Evolutionary conservation across 2,113 vertebrate genomes (phyloP), one percentile per base, ranked within the genome.

Genomic region (Passer domesticus): DNA sequence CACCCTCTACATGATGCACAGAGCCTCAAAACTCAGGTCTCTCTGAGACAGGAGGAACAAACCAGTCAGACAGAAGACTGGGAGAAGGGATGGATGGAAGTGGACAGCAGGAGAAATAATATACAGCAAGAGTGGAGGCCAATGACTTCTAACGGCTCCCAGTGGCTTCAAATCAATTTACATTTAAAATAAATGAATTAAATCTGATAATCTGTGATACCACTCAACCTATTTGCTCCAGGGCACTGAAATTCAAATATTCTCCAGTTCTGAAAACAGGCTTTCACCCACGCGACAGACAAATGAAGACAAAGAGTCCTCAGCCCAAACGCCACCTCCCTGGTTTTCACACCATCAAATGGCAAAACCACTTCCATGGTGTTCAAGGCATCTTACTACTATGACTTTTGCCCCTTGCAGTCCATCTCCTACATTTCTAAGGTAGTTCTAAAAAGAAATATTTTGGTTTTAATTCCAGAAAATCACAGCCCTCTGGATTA

Each of bases 141-240:
- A 87, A 43, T 0, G 5, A 49, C 56, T 81, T 53, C 19, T 64
- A 92, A 96, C 1, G 0, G 85, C 88, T 96, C 95, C 95, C 92
- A 95, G 95, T 89, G 95, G 94, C 74, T 92, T 92, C 92, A 83
- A 95, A 96, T 96, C 95, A 97, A 96, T 95, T 96, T 96, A 96
- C 92, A 97, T 94, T 93, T 93, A 95, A 94, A 95, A 97, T 90
- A 96, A 96, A 96, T 91, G 94, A 96, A 96, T 96, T 93, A 96
- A 91, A 96, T 94, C 90, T 96, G 92, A 96, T 96, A 96, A 96
- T 95, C 93, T 94, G 92, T 93, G 94, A 92, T 96, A 94, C 75
- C 90, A 94, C 93, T 96, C 93, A 95, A 95, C 90, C 92, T 90
- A 96, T 49, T 92, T 91, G 92, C 95, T 94, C 93, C 77, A 83